Percentiles rank a stretch among this genome's conserved stretches.
Conservation (phyloP, 1,140 invertebrate species). For the Seison nebaliae region DNA sequence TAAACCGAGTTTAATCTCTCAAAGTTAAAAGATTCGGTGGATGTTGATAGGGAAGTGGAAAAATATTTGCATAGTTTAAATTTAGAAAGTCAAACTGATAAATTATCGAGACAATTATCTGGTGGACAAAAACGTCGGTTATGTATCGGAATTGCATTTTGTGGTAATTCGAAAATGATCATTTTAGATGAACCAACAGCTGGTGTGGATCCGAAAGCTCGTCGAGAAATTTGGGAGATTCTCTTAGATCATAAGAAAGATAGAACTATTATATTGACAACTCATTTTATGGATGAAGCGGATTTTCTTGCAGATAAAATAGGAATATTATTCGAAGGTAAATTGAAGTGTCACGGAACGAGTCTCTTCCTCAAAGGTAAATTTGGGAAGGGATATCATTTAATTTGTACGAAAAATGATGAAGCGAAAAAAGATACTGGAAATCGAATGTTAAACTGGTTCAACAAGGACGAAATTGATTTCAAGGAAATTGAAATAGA, state of each 20-base stretch:
- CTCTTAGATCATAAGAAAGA: constrained; percentile 8
- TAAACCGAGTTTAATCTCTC: too few relatives aligned
- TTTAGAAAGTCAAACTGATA: not conserved
- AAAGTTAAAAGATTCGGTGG: constrained; percentile 26
- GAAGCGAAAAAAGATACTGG: too few relatives aligned
- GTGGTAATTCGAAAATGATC: constrained; percentile 41
- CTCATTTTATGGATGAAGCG: constrained; percentile 13
- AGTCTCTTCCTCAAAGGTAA: constrained; percentile 33
- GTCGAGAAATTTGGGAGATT: constrained; percentile 6
- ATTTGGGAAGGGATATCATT: constrained; percentile 1
- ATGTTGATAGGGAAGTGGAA: constrained; percentile 7
- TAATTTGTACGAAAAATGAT: constrained; percentile 2
- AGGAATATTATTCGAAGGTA: constrained; percentile 40
- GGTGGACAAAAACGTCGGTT: constrained; percentile 61
- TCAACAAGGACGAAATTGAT: not conserved
- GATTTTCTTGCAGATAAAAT: constrained; percentile 22
- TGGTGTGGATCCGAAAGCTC: constrained; percentile 54
- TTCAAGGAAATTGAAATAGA: constrained; percentile 15
- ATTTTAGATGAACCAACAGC: constrained; percentile 70
- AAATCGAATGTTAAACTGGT: not conserved
- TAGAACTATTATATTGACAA: constrained; percentile 13
- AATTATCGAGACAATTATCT: constrained; percentile 45
- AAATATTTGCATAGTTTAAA: not conserved
- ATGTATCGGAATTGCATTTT: constrained; percentile 10
- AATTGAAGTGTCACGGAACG: constrained; percentile 36